Evolutionary conservation across 2,888 invertebrate species (phyloP), one percentile per base, ranked within the genome.

Genomic region (Platycheirus rosarum): DNA sequence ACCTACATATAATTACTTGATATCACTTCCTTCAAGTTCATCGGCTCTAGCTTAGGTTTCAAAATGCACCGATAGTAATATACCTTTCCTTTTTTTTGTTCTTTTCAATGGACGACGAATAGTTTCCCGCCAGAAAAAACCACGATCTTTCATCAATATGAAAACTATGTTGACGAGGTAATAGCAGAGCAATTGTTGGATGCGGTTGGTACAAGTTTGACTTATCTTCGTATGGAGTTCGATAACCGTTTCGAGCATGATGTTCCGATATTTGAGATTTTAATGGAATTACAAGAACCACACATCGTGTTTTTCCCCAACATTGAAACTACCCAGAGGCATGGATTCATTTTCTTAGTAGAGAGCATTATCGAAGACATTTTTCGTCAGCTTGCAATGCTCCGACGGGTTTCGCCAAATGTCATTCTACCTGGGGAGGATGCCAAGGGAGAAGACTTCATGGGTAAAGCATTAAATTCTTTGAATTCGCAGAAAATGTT

Each of bases 321-420:
- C 86, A 88, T 92, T 0, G 93, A 88, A 60, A 66, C 71, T 0
- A 60, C 32, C 1, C 86, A 86, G 0, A 84, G 73, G 6, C 35
- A 92, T 44, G 95, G 95, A 7, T 94, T 97, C 84, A 93, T 93
- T 46, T 92, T 92, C 63, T 92, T 94, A 23, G 91, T 97, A 20
- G 93, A 93, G 86, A 92, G 92, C 14, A 92, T 97, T 86, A 91
- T 97, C 86, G 93, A 95, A 62, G 96, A 97, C 86, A 94, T 96
- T 87, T 94, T 94, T 88, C 92, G 93, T 53, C 96, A 96, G 92
- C 93, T 94, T 11, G 93, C 93, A 5, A 90, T 95, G 55, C 93
- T 97, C 86, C 92, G 93, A 0, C 92, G 96, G 63, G 93, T 95
- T n/a, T 92, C 93, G 0, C 88, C 87, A 60, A 85, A 86, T 68